phyloP scores from a whole-genome alignment of 2,888 invertebrate genomes.

The Mellilla xanthometata region DNA sequence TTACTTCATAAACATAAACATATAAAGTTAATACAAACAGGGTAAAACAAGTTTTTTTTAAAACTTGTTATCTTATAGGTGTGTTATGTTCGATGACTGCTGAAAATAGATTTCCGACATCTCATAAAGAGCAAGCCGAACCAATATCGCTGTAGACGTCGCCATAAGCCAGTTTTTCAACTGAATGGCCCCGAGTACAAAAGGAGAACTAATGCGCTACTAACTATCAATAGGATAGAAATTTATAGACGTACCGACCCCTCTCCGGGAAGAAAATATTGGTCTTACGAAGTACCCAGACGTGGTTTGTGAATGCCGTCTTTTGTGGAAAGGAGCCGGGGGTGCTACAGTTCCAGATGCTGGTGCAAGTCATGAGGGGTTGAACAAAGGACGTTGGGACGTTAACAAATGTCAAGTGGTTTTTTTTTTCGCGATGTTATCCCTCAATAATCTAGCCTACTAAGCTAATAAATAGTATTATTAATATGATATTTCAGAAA shows the following conservation, averaged over 20 bases:
- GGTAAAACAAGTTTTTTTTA: too few species aligned
- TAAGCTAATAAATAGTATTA: too few species aligned
- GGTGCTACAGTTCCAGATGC: slow-evolving; percentile 31
- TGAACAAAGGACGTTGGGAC: too few species aligned
- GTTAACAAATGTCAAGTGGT: too few species aligned
- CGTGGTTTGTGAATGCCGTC: slow-evolving; percentile 70
- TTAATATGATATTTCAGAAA: too few species aligned
- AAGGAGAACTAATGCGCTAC: slow-evolving; percentile 76
- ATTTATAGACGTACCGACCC: slow-evolving; percentile 72
- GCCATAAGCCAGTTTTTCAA: slow-evolving; percentile 66
- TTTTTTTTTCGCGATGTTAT: too few species aligned
- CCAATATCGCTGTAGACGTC: slow-evolving; percentile 45
- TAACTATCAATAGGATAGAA: slow-evolving; percentile 76
- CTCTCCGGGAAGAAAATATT: slow-evolving; percentile 76
- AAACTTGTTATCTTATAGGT: too few species aligned
- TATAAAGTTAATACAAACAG: too few species aligned
- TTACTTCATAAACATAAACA: too few species aligned
- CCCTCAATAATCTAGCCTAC: too few species aligned
- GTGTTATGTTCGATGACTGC: background rate
- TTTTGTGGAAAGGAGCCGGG: slow-evolving; percentile 56
- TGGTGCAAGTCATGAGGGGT: slow-evolving; percentile 29
- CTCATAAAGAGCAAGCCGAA: slow-evolving; percentile 20
- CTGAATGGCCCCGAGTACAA: slow-evolving; percentile 66
- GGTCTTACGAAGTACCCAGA: slow-evolving; percentile 77
- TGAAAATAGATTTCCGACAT: slow-evolving; percentile 9